Evolutionary conservation across 2,888 invertebrate species (phyloP).

Genomic region (Poecilus cupreus): DNA sequence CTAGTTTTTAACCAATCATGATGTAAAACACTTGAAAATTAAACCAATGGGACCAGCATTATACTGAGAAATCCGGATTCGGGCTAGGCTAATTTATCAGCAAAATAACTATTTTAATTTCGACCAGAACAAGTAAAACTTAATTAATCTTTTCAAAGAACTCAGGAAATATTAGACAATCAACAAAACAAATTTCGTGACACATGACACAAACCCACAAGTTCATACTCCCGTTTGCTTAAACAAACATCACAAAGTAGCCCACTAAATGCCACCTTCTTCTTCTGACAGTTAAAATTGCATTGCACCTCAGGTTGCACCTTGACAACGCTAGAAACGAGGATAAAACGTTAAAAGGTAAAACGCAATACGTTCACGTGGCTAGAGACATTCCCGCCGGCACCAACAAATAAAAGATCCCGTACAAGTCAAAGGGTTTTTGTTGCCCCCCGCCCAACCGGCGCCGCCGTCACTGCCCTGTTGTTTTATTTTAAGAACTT

Average conservation of each 20-base stretch:
- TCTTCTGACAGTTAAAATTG: constrained; percentile 27
- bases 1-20: too few relatives aligned
- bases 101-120: too few relatives aligned
- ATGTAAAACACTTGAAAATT: too few relatives aligned
- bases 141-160: too few relatives aligned
- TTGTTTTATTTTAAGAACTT: constrained; percentile 36
- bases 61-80: too few relatives aligned
- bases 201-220: too few relatives aligned
- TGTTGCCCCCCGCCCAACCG: neutral
- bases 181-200: too few relatives aligned
- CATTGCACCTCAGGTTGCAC: constrained; percentile 28
- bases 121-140: too few relatives aligned
- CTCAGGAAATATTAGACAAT: too few relatives aligned
- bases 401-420: neutral
- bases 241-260: neutral
- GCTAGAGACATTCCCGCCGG: neutral
- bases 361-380: neutral
- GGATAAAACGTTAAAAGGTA: too few relatives aligned
- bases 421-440: constrained; percentile 27
- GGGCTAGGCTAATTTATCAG: too few relatives aligned
- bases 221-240: neutral
- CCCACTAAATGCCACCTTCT: neutral
- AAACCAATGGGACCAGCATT: too few relatives aligned
- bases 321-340: neutral
- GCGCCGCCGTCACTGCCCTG: neutral